Evolutionary conservation across 2,113 vertebrate genomes (phyloP).

Genomic region (Hippocampus abdominalis): DNA sequence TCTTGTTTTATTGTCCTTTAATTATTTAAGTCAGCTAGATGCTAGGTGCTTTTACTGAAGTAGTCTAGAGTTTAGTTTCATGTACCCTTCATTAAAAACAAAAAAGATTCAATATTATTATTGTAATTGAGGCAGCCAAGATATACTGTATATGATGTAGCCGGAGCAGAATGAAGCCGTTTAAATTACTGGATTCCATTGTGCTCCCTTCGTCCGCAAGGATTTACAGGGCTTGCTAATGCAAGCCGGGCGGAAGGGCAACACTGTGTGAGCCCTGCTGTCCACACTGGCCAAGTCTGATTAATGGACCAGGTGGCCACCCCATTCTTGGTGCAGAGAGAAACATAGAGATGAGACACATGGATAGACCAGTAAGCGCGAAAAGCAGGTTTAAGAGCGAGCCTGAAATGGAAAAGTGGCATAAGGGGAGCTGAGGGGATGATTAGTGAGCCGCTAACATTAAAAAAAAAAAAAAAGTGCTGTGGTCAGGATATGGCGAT

Average conservation of each 20-base stretch:
- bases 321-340: slow-evolving; percentile 46
- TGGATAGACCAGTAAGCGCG: slow-evolving; percentile 35
- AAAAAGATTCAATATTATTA: not conserved
- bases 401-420: slow-evolving; percentile 15
- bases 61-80: not conserved
- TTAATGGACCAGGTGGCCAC: slow-evolving; percentile 70
- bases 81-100: not conserved
- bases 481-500: slow-evolving; percentile 1
- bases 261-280: slow-evolving; percentile 46
- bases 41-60: not conserved
- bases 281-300: slow-evolving; percentile 53
- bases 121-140: not conserved
- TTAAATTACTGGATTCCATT: slow-evolving; percentile 4
- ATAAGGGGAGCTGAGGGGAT: not conserved
- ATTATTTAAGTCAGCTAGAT: not conserved
- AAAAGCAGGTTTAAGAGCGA: slow-evolving; percentile 23
- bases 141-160: not conserved
- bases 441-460: not conserved
- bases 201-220: slow-evolving; percentile 15
- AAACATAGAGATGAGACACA: slow-evolving; percentile 42
- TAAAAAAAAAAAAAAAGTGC: not conserved
- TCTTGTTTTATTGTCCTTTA: not conserved
- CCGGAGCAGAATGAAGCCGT: not conserved
- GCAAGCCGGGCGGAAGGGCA: slow-evolving; percentile 45
- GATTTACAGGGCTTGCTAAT: slow-evolving; percentile 55